A percentile compares a stretch with the other conserved stretches of the same genome.
These are phyloP conservation scores for Popillia japonica DNA, from an alignment of 1,140 invertebrate genomes.

Conservation along the genomic window DNA sequence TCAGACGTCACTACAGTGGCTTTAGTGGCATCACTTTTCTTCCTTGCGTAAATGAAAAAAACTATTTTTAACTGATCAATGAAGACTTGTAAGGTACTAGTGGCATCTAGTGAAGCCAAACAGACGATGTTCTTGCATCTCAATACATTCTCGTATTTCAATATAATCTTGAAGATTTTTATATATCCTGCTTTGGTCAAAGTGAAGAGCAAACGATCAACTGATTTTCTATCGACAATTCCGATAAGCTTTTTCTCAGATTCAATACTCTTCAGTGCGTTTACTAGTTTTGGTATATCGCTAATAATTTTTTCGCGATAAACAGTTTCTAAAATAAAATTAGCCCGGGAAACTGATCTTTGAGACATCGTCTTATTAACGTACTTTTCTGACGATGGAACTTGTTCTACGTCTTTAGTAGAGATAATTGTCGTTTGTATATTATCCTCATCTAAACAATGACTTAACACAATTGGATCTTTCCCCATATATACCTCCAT, in stretches of 20 bases:
- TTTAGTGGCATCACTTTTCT: slow-evolving; percentile 37
- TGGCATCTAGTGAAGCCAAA: slow-evolving; percentile 63
- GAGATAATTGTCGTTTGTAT: slow-evolving; percentile 37
- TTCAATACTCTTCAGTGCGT: slow-evolving; percentile 46
- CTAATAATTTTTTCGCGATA: slow-evolving; percentile 67
- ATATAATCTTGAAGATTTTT: slow-evolving; percentile 67
- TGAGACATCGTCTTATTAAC: slow-evolving; percentile 1
- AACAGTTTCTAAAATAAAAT: slow-evolving; percentile 69
- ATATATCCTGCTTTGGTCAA: slow-evolving; percentile 68
- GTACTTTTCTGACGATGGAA: slow-evolving; percentile 1
- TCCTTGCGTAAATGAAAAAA: slow-evolving; percentile 58
- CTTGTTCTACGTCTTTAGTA: slow-evolving; percentile 43
- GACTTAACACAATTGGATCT: slow-evolving; percentile 37
- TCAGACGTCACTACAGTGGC: slow-evolving; percentile 37
- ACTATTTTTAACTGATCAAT: slow-evolving; percentile 72
- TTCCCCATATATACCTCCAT: slow-evolving; percentile 50
- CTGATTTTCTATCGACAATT: slow-evolving; percentile 70
- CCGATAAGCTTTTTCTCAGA: slow-evolving; percentile 56
- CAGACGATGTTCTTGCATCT: slow-evolving; percentile 68
- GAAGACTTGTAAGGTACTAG: slow-evolving; percentile 63
- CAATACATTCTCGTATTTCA: slow-evolving; percentile 62
- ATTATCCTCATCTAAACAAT: slow-evolving; percentile 42
- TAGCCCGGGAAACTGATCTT: slow-evolving; percentile 65
- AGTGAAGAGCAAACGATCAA: slow-evolving; percentile 66
- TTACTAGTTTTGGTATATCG: slow-evolving; percentile 65